Evolutionary conservation across 92 coral and sea anemone genomes (phyloP).

Genomic region (Epizoanthus fatuus): DNA sequence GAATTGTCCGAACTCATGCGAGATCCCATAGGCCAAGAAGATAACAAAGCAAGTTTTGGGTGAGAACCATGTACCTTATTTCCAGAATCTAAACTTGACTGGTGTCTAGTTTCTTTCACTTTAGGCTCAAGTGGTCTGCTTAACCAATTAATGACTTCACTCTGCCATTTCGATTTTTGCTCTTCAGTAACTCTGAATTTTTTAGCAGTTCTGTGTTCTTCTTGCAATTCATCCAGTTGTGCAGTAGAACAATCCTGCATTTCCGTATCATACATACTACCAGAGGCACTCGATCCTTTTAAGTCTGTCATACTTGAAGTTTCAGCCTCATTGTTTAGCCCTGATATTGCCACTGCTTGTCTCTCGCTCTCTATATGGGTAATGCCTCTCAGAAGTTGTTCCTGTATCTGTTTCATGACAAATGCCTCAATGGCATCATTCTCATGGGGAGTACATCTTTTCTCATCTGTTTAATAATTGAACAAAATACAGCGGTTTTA

Average conservation of each 20-base stretch:
- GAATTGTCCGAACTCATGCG: background rate
- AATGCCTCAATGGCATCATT: constrained; percentile 13
- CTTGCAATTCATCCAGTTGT: background rate
- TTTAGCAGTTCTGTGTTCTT: background rate
- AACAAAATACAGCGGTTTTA: no score
- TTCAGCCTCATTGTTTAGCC: background rate
- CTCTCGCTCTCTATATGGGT: background rate
- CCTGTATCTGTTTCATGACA: constrained; percentile 36
- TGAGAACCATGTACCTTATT: background rate
- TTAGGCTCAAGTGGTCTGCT: constrained; percentile 1
- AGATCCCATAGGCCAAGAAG: constrained; percentile 29
- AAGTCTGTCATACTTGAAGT: background rate
- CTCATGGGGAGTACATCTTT: background rate
- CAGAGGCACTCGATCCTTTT: background rate
- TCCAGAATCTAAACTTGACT: background rate
- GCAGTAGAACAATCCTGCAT: background rate
- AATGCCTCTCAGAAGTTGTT: constrained; percentile 14
- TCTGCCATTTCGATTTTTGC: constrained; percentile 19
- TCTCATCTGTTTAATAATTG: constrained; percentile 7
- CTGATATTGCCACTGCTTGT: background rate
- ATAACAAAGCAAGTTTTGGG: constrained; percentile 12
- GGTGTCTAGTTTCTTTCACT: background rate
- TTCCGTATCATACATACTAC: background rate
- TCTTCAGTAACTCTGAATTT: background rate
- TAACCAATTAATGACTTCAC: constrained; percentile 6